Percentiles rank a stretch among this genome's conserved stretches.
Conservation (phyloP, 2,888 invertebrate genomes). For the Hypomecis atomaria region DNA sequence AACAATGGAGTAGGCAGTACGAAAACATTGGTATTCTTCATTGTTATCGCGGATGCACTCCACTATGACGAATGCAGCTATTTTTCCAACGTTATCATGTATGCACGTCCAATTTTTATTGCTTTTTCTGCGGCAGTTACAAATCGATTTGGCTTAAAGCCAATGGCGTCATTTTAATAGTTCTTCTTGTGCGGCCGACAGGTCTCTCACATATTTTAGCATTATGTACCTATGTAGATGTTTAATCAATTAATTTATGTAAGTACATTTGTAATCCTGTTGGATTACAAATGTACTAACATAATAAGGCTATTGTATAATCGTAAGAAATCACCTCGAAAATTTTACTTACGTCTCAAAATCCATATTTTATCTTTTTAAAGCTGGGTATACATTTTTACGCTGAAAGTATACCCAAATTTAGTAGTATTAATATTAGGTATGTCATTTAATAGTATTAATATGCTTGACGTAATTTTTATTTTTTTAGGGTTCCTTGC, state of each 20-base stretch:
- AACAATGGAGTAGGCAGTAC: slow-evolving; percentile 44
- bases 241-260: slow-evolving; percentile 15
- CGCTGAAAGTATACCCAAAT: too few species aligned
- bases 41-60: slow-evolving; percentile 65
- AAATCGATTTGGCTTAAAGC: slow-evolving; percentile 82
- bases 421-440: too few species aligned
- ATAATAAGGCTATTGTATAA: too few species aligned
- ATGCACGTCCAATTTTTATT: slow-evolving; percentile 80
- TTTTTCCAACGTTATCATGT: slow-evolving; percentile 75
- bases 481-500: too few species aligned
- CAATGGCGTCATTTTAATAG: slow-evolving; percentile 80
- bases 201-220: slow-evolving; percentile 50
- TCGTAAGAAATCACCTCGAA: too few species aligned
- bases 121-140: slow-evolving; percentile 80
- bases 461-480: too few species aligned
- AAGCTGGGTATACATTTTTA: too few species aligned
- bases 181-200: slow-evolving; percentile 61
- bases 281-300: too few species aligned
- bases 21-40: slow-evolving; percentile 53
- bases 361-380: too few species aligned
- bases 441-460: too few species aligned
- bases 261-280: too few species aligned
- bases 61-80: slow-evolving; percentile 74
- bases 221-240: slow-evolving; percentile 43
- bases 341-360: too few species aligned